Evolutionary conservation across 2,888 invertebrate genomes (phyloP).

Genomic region (Cephus sareptanus): DNA sequence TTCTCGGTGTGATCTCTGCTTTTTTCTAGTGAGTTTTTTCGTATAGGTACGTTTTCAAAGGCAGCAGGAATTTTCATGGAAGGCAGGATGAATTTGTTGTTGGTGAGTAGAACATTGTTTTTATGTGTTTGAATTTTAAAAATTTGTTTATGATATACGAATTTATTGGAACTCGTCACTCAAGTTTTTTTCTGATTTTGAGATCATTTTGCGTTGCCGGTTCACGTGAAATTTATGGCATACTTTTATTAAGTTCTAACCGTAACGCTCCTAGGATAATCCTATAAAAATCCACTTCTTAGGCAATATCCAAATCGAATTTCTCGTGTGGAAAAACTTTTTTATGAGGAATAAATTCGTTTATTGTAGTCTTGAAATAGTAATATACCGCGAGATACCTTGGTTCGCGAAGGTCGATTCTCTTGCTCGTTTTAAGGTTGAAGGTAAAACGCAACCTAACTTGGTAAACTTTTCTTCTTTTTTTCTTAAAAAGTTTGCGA

Average conservation of each 20-base stretch:
- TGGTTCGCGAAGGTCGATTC: background rate
- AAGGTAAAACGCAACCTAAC: background rate
- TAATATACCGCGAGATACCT: background rate
- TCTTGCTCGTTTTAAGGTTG: background rate
- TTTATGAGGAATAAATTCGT: background rate
- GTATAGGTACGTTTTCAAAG: background rate
- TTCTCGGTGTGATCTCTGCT: background rate
- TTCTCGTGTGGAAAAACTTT: background rate
- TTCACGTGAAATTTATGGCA: background rate
- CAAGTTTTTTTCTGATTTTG: background rate
- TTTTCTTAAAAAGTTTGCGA: background rate
- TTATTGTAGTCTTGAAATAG: background rate
- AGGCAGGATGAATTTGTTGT: background rate
- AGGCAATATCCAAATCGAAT: no score
- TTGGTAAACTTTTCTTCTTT: background rate
- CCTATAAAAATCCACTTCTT: background rate
- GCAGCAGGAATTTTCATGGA: background rate
- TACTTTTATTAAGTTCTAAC: background rate
- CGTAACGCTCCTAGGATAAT: background rate
- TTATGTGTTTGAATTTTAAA: no score
- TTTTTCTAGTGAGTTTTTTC: background rate
- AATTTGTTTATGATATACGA: no score
- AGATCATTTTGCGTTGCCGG: background rate
- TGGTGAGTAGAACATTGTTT: background rate
- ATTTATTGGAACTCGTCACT: no score